A percentile compares a stretch with the other conserved stretches of the same genome.
phyloP scores from a whole-genome alignment of 2,113 vertebrate species.

The Morone saxatilis region DNA sequence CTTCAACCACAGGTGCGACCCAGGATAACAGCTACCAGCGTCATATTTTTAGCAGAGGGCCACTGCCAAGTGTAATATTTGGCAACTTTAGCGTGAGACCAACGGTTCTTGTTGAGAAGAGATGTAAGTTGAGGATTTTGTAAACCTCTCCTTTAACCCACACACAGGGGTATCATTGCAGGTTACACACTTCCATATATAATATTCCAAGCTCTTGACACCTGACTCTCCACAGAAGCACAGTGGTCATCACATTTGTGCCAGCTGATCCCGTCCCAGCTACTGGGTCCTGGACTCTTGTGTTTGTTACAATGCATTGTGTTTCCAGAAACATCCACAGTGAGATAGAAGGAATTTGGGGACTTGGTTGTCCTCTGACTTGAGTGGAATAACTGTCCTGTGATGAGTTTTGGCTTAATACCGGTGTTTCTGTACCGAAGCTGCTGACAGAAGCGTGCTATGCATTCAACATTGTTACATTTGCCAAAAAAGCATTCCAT shows the following conservation, averaged over 20 bases:
- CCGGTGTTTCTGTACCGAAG: constrained; percentile 16
- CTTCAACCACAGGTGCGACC: no score
- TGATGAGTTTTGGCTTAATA: not conserved
- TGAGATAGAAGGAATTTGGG: not conserved
- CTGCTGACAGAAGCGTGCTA: not conserved
- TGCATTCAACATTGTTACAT: not conserved
- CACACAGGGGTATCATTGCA: not conserved
- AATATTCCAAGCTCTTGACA: not conserved
- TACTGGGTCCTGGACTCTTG: not conserved
- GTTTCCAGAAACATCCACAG: not conserved
- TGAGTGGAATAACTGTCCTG: not conserved
- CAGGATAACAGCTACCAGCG: no score
- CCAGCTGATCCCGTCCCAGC: not conserved
- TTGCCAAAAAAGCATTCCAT: constrained; percentile 2
- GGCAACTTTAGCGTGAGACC: no score
- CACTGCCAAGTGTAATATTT: no score
- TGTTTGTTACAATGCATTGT: not conserved
- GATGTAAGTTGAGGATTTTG: no score
- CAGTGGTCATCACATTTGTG: not conserved
- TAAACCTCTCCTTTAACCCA: not conserved
- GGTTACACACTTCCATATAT: not conserved
- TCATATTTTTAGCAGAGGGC: no score
- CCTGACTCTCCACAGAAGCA: not conserved
- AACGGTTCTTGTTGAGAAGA: no score
- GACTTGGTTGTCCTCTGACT: not conserved